Base-by-base conservation (phyloP, 2,888 invertebrate species). In the Eupithecia inturbata region DNA sequence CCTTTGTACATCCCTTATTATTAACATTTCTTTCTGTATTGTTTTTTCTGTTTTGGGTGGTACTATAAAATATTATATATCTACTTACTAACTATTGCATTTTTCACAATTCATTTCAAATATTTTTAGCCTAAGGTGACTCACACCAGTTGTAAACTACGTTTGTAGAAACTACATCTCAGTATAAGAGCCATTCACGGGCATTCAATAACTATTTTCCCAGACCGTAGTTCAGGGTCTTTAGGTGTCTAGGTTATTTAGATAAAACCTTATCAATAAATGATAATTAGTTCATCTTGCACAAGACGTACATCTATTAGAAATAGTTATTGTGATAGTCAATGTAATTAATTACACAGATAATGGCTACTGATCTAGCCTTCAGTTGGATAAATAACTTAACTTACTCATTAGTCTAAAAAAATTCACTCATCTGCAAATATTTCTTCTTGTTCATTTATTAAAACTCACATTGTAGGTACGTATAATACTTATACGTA, bases 211-310 rank as follows among this genome's bases (percentile, higher is more conserved):
- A 60, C 41, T 71, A 68, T 76, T 70, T 72, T 67, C 67, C 77
- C 76, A 81, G 73, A 77, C 69, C 71, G 70, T 45, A 68, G 63
- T 77, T 41, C 64, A 70, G 28, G 64, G 67, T 33, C 53, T 7
- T n/a, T 14, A n/a, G 39, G 60, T 41, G 75, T 72, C 75, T 70
- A 57, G 72, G 70, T 70, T 70, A 66, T 63, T 63, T 31, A 60
- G 72, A 75, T 75, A 73, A n/a, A n/a, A 60, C 45, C 16, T 68
- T 57, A 72, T 72, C 72, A 71, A 70, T 72, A 36, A 72, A 72
- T 45, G 63, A 72, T 68, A 57, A 6, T 26, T 3, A n/a, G 39
- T 64, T 39, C 41, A 75, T 75, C 67, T 72, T 64, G 72, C 66
- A 71, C 60, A 57, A 72, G 68, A 75, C 68, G 49, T 26, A 41